Percentiles rank a stretch among this genome's conserved stretches.
phyloP scores from a whole-genome alignment of 2,113 vertebrate species.

The Rhinopomastus cyanomelas region DNA sequence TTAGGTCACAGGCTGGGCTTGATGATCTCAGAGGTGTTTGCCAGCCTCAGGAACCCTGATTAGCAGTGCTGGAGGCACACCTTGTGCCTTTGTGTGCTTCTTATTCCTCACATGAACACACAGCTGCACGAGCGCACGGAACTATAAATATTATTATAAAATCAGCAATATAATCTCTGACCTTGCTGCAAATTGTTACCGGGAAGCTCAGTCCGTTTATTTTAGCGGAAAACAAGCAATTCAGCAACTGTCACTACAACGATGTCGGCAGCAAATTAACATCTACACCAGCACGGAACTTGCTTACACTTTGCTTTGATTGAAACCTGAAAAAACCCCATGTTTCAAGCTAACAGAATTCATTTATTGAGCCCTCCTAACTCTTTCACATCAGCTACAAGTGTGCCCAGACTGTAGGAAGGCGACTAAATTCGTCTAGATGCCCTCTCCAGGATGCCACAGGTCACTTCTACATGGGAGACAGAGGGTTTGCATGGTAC shows the following conservation, averaged over 20 bases:
- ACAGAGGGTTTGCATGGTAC: not conserved
- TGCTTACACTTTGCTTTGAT: not conserved
- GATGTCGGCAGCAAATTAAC: conserved; percentile 59
- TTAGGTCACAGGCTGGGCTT: too few species aligned
- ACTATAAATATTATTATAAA: conserved; percentile 45
- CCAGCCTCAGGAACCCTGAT: not conserved
- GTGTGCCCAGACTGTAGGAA: not conserved
- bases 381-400: not conserved
- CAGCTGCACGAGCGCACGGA: not conserved
- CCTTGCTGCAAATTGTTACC: conserved; percentile 48
- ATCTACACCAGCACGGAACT: conserved; percentile 17
- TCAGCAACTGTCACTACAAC: conserved; percentile 53
- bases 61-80: not conserved
- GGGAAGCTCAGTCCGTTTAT: conserved; percentile 40
- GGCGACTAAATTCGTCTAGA: not conserved
- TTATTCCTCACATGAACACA: not conserved
- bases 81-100: not conserved
- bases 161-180: conserved; percentile 32
- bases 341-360: conserved; percentile 10
- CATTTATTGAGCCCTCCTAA: conserved; percentile 12
- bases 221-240: conserved; percentile 46
- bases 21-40: not conserved
- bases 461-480: not conserved
- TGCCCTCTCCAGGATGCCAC: not conserved
- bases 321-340: conserved; percentile 49